Evolutionary conservation across 2,888 invertebrate genomes (phyloP).

Genomic region (Mesorhabditis spiculigera): DNA sequence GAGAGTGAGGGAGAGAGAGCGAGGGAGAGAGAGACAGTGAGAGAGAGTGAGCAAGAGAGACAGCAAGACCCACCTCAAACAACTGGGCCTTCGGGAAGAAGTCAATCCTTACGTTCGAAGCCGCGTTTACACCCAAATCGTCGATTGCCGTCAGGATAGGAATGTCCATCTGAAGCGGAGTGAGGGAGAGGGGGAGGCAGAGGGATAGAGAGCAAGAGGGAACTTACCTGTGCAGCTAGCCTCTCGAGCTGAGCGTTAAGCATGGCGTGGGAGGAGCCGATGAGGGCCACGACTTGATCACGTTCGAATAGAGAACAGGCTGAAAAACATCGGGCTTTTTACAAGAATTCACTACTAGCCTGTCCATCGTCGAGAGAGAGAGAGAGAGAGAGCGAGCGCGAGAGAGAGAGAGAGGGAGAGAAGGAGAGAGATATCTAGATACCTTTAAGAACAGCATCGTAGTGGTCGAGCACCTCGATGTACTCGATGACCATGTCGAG

Average conservation of each 20-base stretch:
- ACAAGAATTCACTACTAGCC: too few species aligned
- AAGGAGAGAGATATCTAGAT: too few species aligned
- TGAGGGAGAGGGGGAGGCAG: not conserved
- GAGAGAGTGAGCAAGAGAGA: too few species aligned
- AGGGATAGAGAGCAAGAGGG: too few species aligned
- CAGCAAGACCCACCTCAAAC: constrained; percentile 25
- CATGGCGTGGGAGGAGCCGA: constrained; percentile 46
- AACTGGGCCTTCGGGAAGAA: constrained; percentile 53
- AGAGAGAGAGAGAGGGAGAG: too few species aligned
- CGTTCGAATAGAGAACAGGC: constrained; percentile 53
- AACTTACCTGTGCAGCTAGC: constrained; percentile 41
- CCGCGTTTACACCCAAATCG: constrained; percentile 26
- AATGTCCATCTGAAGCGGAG: constrained; percentile 39
- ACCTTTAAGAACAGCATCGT: constrained; percentile 44
- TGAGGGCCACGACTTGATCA: constrained; percentile 44
- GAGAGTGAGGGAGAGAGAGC: not conserved
- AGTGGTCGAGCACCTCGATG: constrained; percentile 49
- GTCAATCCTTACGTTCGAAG: constrained; percentile 30
- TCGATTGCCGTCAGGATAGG: constrained; percentile 49
- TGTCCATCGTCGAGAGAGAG: too few species aligned
- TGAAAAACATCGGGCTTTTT: constrained; percentile 25
- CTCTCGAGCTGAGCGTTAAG: constrained; percentile 49
- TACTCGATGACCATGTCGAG: constrained; percentile 42
- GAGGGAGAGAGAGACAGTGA: too few species aligned
- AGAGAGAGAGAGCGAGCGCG: too few species aligned